Evolutionary conservation across 2,888 invertebrate species (phyloP).

Genomic region (Polyommatus iphigenia): DNA sequence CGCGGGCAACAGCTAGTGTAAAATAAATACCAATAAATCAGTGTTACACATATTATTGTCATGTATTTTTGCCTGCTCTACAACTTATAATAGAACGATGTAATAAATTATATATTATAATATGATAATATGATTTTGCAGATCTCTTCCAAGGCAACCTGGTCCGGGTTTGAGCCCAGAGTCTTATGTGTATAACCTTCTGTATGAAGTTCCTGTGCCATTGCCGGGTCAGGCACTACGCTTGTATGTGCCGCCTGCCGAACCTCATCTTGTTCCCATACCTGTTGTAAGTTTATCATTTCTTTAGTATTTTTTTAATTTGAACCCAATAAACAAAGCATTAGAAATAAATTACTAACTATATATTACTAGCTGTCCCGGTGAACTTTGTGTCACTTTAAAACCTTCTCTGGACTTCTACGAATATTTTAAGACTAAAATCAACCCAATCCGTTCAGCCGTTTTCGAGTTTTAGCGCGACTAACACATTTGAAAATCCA

Average conservation of each 20-base stretch:
- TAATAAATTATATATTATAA: not conserved
- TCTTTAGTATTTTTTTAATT: not conserved
- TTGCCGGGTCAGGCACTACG: constrained; percentile 92
- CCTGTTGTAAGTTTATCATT: constrained; percentile 73
- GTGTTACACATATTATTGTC: not conserved
- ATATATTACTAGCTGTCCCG: too few species aligned
- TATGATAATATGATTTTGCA: constrained; percentile 47
- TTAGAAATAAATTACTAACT: too few species aligned
- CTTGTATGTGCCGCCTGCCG: constrained; percentile 85
- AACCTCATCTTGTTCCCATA: constrained; percentile 84
- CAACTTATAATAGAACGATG: too few species aligned
- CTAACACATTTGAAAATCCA: too few species aligned
- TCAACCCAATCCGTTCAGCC: too few species aligned
- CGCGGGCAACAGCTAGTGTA: too few species aligned
- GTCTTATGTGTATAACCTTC: constrained; percentile 96
- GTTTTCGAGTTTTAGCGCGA: too few species aligned
- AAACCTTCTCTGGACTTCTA: too few species aligned
- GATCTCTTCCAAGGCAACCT: constrained; percentile 89
- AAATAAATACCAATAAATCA: too few species aligned
- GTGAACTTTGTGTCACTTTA: too few species aligned
- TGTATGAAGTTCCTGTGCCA: constrained; percentile 96
- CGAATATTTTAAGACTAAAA: too few species aligned
- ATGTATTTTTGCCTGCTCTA: not conserved
- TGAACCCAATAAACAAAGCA: not conserved
- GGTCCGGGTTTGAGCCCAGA: constrained; percentile 91